phyloP scores from a whole-genome alignment of 1,140 invertebrate species.

The Achroia grisella region DNA sequence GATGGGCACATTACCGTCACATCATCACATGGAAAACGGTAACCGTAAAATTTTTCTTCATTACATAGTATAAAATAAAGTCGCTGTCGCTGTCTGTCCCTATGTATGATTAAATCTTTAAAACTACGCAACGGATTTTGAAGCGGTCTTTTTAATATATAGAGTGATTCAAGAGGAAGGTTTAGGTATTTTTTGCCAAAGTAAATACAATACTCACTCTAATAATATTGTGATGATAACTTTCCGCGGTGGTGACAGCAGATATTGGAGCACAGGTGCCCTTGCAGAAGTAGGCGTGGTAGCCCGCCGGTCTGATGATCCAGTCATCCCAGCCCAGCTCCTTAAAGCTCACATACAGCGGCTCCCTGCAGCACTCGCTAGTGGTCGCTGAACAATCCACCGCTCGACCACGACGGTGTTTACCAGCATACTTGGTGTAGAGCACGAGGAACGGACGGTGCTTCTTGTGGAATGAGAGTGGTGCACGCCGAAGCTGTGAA shows the following conservation, averaged over 20 bases:
- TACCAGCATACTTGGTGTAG: conserved; percentile 77
- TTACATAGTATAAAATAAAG: too few species aligned
- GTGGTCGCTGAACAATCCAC: conserved; percentile 81
- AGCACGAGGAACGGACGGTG: conserved; percentile 83
- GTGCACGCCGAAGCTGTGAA: conserved; percentile 71
- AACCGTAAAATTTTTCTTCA: too few species aligned
- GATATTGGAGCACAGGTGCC: conserved; percentile 83
- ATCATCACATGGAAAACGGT: too few species aligned
- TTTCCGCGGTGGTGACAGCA: conserved; percentile 78
- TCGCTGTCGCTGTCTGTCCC: too few species aligned
- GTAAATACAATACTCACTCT: conserved; percentile 74
- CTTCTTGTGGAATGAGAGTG: conserved; percentile 77
- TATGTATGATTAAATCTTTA: too few species aligned
- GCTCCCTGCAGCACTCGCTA: conserved; percentile 87
- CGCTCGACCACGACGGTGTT: conserved; percentile 77
- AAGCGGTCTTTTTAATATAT: too few species aligned
- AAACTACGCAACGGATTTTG: too few species aligned
- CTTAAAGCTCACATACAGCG: conserved; percentile 85
- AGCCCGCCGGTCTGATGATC: conserved; percentile 87
- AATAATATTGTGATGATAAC: conserved; percentile 81
- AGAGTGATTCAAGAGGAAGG: too few species aligned
- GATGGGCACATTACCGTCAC: too few species aligned
- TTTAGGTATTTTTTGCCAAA: too few species aligned
- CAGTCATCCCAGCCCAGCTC: conserved; percentile 92
- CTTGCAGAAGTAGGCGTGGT: conserved; percentile 89